Evolutionary conservation across 2,888 invertebrate genomes (phyloP), one percentile per base, ranked within the genome.

Genomic region (Euproctis similis): DNA sequence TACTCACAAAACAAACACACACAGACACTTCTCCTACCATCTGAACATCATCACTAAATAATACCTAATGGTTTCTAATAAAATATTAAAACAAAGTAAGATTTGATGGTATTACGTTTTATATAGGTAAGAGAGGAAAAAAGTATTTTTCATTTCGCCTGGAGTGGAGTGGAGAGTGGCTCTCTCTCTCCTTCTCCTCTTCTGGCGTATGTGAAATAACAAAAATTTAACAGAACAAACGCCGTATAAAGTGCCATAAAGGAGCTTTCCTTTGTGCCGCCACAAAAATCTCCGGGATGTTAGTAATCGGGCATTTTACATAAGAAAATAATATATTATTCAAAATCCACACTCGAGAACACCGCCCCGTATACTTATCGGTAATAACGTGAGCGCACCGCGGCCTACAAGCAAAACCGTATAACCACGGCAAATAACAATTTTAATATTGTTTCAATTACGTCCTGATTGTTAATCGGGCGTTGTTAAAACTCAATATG

Each of bases 241-340:
- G n/a, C n/a, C n/a, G 60, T 73, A 80, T 74, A 72, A 78, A 77
- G 69, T 65, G 65, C 66, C 69, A 75, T 80, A 80, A 82, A 82
- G 57, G 73, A 73, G 73, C 66, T 76, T 71, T 74, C 50, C 59
- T 71, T 63, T 72, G 70, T 69, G 67, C 58, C 54, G 55, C 52
- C 63, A 59, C 64, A 65, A 63, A 78, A 77, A 82, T 81, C 80
- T 80, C 74, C 53, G 56, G 61, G 73, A 70, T 72, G 77, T 74
- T 59, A 69, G 76, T 80, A 81, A 82, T 82, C 82, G 84, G 76
- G 68, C 78, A 80, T 82, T 82, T 82, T 81, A 78, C 82, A 82
- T 82, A 82, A 71, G 80, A 80, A 82, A 80, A 80, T 81, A 75
- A 82, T 82, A 82, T 81, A 80, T 82, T 82, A 82, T 82, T 82